Evolutionary conservation across 1,140 invertebrate species (phyloP).

Genomic region (Diachasma alloeum): DNA sequence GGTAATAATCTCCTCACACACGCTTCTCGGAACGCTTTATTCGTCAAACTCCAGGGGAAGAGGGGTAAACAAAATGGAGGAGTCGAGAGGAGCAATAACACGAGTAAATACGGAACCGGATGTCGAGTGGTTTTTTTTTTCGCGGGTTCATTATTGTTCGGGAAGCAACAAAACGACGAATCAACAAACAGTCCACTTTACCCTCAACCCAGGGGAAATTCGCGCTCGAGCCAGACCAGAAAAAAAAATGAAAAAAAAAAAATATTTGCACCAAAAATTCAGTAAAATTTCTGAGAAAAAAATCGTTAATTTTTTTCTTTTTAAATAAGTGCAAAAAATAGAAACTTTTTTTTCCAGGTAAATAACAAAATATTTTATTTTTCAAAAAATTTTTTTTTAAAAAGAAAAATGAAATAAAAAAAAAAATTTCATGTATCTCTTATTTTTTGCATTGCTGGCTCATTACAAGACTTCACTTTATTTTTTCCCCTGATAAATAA

Average conservation of each 20-base stretch:
- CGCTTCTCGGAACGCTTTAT: conserved; percentile 49
- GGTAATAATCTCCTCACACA: conserved; percentile 56
- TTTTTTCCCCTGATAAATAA: too few species aligned
- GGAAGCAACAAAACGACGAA: neutral
- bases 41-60: neutral
- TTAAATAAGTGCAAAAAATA: too few species aligned
- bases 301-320: too few species aligned
- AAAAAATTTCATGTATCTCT: too few species aligned
- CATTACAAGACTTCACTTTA: too few species aligned
- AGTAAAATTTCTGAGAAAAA: too few species aligned
- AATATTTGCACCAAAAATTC: too few species aligned
- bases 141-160: conserved; percentile 8
- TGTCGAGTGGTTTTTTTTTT: neutral
- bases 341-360: too few species aligned
- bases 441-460: too few species aligned
- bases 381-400: too few species aligned
- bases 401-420: too few species aligned
- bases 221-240: neutral
- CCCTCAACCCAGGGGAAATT: neutral
- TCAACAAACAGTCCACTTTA: neutral
- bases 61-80: conserved; percentile 3
- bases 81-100: neutral
- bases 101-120: neutral
- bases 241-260: neutral
- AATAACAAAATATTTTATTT: too few species aligned